Conservation (phyloP, 1,140 invertebrate species). For the Drosophila melanica region DNA sequence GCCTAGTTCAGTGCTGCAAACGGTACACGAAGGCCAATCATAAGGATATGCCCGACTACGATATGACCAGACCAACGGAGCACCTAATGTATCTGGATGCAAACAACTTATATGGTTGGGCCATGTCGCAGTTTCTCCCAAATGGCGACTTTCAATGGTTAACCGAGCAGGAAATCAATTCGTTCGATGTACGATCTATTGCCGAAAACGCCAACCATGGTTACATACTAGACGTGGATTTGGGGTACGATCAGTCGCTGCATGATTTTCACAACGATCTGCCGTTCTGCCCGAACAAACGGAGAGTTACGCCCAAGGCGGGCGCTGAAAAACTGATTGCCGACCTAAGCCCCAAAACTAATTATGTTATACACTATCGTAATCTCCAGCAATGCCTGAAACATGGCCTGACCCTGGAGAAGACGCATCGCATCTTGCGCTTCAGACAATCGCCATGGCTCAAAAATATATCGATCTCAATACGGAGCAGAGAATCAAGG, state of each 20-base stretch:
- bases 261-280: slow-evolving; percentile 7
- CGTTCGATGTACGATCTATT: slow-evolving; percentile 84
- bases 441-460: not conserved
- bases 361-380: not conserved
- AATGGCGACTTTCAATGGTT: slow-evolving; percentile 7
- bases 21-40: slow-evolving; percentile 85
- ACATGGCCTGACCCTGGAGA: not conserved
- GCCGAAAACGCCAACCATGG: slow-evolving; percentile 9
- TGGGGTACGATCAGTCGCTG: not conserved
- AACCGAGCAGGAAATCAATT: slow-evolving; percentile 66
- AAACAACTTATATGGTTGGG: slow-evolving; percentile 79
- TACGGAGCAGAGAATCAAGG: slow-evolving; percentile 72
- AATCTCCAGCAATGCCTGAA: not conserved
- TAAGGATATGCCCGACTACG: slow-evolving; percentile 83
- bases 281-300: slow-evolving; percentile 3
- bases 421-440: not conserved
- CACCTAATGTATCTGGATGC: slow-evolving; percentile 84
- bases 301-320: not conserved
- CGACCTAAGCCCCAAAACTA: not conserved
- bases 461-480: slow-evolving; percentile 84
- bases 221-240: slow-evolving; percentile 4
- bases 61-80: slow-evolving; percentile 66
- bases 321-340: not conserved
- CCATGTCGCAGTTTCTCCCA: slow-evolving; percentile 12
- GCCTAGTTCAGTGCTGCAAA: slow-evolving; percentile 77